Evolutionary conservation across 2,113 vertebrate species (phyloP), one percentile per base, ranked within the genome.

Genomic region (Ammodytes marinus): DNA sequence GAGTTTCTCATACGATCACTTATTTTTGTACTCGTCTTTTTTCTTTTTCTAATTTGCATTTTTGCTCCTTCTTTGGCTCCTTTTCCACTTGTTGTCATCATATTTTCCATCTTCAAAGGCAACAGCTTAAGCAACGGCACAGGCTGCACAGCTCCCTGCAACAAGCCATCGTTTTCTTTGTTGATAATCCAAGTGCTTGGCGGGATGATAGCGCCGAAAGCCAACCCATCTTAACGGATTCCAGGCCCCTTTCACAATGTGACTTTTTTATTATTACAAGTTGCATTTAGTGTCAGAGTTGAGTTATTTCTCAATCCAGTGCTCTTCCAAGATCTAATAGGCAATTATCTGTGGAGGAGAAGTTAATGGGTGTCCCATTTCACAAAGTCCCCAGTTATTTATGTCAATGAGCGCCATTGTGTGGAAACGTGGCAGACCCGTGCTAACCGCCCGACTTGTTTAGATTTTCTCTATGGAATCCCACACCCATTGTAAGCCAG

Each of bases 331-430:
- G 74, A 90, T 91, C 88, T 92, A 93, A 92, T 92, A 86, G 90
- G 81, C 90, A 90, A 92, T 93, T 93, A 93, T 93, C 88, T 89
- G 73, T 80, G 72, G 82, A 91, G 85, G 88, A 88, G 89, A 91
- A 87, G 85, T 91, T 91, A 92, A 94, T 92, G 90, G 86, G 92
- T 91, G 92, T 94, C 89, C 85, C 74, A 67, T 93, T 94, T 93
- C 91, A 91, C 91, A 90, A 85, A 90, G 88, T 86, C 83, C 79
- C 79, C 79, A 47, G 86, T 90, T 91, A 91, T 92, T 93, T 91
- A 90, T 92, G 91, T 93, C 89, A 90, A 88, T 87, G 89, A 92
- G 80, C 82, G 77, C 86, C 89, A 87, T 90, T 90, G 90, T 93
- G 91, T 94, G 92, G 91, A 94, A 92, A 92, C 88, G 85, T 93